phyloP scores from a whole-genome alignment of 2,113 vertebrate species.

The Siphamia tubifer region DNA sequence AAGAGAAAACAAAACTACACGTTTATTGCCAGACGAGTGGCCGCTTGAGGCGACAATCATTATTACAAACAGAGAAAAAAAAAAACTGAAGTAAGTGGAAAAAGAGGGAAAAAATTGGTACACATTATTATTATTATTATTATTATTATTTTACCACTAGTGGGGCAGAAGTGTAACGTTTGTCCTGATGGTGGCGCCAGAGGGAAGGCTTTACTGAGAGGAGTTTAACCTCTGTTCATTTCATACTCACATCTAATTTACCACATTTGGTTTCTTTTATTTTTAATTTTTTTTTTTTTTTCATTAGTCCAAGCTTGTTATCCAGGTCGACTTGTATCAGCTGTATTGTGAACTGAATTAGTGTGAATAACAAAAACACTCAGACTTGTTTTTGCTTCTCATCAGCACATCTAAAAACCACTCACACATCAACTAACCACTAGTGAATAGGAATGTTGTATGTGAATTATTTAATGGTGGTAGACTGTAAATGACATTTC shows the following conservation, averaged over 20 bases:
- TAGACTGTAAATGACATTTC: conserved; percentile 50
- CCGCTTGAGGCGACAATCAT: conserved; percentile 20
- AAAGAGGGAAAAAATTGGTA: not conserved
- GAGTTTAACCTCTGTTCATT: not conserved
- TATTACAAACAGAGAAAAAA: conserved; percentile 1
- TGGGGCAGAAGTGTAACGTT: not conserved
- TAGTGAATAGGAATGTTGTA: conserved; percentile 58
- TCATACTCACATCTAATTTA: not conserved
- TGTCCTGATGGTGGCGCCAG: conserved; percentile 12
- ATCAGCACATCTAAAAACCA: conserved; percentile 51
- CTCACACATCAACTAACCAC: conserved; percentile 68
- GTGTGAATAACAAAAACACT: not conserved
- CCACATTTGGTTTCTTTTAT: not conserved
- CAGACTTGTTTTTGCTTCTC: conserved; percentile 9
- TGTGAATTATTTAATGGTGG: conserved; percentile 61
- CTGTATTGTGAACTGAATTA: not conserved
- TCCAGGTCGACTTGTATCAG: not conserved
- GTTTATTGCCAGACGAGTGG: conserved; percentile 6
- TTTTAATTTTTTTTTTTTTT: conserved; percentile 2
- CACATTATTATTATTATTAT: not conserved
- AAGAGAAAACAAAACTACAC: not conserved
- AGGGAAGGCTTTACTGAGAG: not conserved
- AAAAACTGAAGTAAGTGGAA: not conserved
- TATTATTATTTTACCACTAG: conserved; percentile 9
- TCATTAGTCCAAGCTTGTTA: not conserved